Evolutionary conservation across 2,113 vertebrate species (phyloP), one percentile per base, ranked within the genome.

Genomic region (Chlorodrepanis virens): DNA sequence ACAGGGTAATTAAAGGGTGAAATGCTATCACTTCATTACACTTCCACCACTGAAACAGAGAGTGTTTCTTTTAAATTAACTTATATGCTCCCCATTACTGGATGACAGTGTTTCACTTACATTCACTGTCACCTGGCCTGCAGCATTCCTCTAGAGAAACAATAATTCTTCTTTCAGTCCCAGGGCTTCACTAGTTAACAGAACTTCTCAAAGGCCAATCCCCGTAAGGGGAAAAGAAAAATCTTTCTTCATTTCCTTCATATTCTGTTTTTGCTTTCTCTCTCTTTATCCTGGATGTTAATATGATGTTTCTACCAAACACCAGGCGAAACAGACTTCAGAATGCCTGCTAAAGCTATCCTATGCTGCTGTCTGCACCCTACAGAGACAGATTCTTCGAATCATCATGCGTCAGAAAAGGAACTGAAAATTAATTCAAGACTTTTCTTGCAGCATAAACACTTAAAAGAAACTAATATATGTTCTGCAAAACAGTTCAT

Each of bases 111-210:
- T 85, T 71, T 64, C 68, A 97, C 94, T 98, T 87, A 98, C 87
- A 97, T 56, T 96, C 96, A 89, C 94, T 97, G 37, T 96, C 97
- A 53, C 82, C 72, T 3, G 94, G 94, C 59, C 91, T 52, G 7
- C 33, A 69, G 56, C 96, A 97, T 75, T 97, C 95, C 89, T 98
- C 96, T 33, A 97, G 77, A 47, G 50, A 67, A 14, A 97, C 49
- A 28, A 96, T 37, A 78, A 94, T 97, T 72, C 97, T 98, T 91
- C 89, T 76, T 97, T 98, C 97, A 64, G 87, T 63, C 22, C 90
- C 96, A 90, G 95, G 97, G 50, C 97, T 80, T 96, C 97, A n/a
- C 68, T 95, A 47, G 90, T 97, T 96, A 97, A 92, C 47, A 97
- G 63, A 94, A 98, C 91, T 97, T 98, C 97, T 96, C 91, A 78